Conservation (phyloP, 2,797 vertebrate genomes). For the Halcyon leucocephala region DNA sequence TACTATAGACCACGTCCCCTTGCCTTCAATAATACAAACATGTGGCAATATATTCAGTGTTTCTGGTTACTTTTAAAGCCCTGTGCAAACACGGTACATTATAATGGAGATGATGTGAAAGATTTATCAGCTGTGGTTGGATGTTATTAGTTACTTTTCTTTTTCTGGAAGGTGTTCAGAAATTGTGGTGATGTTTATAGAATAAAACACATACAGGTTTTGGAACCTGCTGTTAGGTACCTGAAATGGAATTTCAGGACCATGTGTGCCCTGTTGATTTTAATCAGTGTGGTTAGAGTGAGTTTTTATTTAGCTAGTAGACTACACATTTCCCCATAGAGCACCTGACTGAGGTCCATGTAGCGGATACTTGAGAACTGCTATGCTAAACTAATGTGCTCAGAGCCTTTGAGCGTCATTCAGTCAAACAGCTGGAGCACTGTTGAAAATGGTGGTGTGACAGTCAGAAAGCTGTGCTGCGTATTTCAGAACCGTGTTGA, state of each 20-base stretch:
- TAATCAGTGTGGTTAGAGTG: not conserved
- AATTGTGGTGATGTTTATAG: not conserved
- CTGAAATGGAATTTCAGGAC: not conserved
- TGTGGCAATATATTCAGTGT: not conserved
- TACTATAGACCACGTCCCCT: not conserved
- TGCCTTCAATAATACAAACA: not conserved
- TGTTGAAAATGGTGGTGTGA: not conserved
- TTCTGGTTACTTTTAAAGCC: not conserved
- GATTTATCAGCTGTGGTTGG: not conserved
- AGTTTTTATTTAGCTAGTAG: not conserved
- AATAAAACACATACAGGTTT: not conserved
- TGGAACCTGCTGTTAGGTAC: not conserved
- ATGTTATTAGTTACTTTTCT: not conserved
- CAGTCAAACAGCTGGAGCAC: not conserved
- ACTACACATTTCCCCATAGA: rapidly evolving
- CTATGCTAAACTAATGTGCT: not conserved
- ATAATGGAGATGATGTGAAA: not conserved
- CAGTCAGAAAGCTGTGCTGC: not conserved
- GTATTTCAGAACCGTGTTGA: not conserved
- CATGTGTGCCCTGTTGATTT: not conserved
- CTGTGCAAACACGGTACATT: not conserved
- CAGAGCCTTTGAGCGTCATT: not conserved
- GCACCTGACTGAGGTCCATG: not conserved
- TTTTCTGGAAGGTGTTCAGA: not conserved
- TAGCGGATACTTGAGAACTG: not conserved